phyloP scores from a whole-genome alignment of 2,888 invertebrate species.

The Blomia tropicalis region DNA sequence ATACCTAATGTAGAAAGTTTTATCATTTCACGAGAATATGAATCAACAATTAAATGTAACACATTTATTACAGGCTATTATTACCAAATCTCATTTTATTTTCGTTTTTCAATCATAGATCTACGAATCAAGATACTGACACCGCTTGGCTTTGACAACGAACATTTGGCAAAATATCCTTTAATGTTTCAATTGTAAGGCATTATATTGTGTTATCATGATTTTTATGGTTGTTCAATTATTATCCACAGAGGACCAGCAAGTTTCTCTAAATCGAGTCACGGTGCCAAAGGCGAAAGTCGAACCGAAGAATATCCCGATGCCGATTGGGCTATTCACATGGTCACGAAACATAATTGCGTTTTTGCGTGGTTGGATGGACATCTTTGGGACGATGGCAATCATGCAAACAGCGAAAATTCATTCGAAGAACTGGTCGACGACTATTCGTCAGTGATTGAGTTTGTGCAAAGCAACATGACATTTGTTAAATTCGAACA shows the following conservation, averaged over 20 bases:
- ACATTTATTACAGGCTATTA: background rate
- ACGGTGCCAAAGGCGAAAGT: background rate
- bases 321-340: constrained; percentile 11
- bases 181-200: constrained; percentile 24
- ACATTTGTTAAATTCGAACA: constrained; percentile 55
- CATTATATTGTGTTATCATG: background rate
- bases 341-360: constrained; percentile 16
- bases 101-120: background rate
- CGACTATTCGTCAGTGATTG: constrained; percentile 7
- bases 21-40: background rate
- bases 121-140: constrained; percentile 14
- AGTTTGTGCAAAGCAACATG: constrained; percentile 8
- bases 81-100: background rate
- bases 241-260: background rate
- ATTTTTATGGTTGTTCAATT: background rate
- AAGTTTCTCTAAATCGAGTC: background rate
- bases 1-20: constrained; percentile 9
- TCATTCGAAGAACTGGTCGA: constrained; percentile 12
- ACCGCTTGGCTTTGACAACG: constrained; percentile 14
- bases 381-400: background rate
- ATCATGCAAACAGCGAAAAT: background rate
- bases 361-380: constrained; percentile 21
- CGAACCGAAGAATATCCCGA: background rate
- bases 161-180: constrained; percentile 19
- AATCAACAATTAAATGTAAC: background rate